Evolutionary conservation across 2,113 vertebrate genomes (phyloP).

Genomic region (Pungitius pungitius): DNA sequence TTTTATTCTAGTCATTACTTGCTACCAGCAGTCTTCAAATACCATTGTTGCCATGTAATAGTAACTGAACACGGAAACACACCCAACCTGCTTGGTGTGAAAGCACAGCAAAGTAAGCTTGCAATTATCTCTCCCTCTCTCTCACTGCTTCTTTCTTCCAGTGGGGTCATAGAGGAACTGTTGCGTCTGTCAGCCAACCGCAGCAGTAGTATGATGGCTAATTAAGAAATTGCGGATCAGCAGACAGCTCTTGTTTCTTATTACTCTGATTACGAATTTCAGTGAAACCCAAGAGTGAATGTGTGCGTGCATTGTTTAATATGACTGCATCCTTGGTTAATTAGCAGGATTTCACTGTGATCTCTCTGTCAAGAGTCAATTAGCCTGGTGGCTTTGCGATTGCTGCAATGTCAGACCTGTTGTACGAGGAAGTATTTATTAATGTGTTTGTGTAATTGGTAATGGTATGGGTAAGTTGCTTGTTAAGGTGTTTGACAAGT

Average conservation of each 20-base stretch:
- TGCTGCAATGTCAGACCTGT: slow-evolving; percentile 73
- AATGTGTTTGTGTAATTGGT: slow-evolving; percentile 37
- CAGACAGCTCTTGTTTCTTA: slow-evolving; percentile 71
- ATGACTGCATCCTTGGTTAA: slow-evolving; percentile 72
- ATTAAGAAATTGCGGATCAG: slow-evolving; percentile 59
- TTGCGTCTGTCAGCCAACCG: slow-evolving; percentile 24
- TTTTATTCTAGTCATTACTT: neutral
- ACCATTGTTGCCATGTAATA: neutral
- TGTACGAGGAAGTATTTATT: slow-evolving; percentile 59
- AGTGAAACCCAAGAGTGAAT: neutral
- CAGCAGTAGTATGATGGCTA: slow-evolving; percentile 26
- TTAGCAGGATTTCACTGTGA: slow-evolving; percentile 76
- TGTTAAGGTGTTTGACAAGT: slow-evolving; percentile 75
- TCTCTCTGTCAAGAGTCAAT: slow-evolving; percentile 81
- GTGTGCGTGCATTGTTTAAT: slow-evolving; percentile 35
- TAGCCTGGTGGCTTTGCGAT: slow-evolving; percentile 79
- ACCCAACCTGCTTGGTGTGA: slow-evolving; percentile 1
- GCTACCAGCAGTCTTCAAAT: neutral
- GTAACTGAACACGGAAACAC: neutral
- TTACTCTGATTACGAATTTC: slow-evolving; percentile 68
- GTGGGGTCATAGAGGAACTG: slow-evolving; percentile 15
- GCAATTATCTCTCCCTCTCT: slow-evolving; percentile 8
- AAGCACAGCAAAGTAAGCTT: neutral
- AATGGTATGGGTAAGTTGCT: neutral
- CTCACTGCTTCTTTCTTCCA: neutral